Conservation (phyloP, 2,888 invertebrate genomes). For the Cinara cedri region DNA sequence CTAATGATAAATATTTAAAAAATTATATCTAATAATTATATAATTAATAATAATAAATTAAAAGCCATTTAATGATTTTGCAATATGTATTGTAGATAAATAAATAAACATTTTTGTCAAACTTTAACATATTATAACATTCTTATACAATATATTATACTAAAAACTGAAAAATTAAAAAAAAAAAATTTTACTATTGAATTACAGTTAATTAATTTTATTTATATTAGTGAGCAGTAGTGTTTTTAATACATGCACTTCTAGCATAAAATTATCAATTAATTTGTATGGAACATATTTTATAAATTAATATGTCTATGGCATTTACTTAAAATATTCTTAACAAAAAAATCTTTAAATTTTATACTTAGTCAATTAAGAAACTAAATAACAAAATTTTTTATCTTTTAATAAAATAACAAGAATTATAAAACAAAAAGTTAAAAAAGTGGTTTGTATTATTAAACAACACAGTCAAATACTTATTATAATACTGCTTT, state of each 20-base stretch:
- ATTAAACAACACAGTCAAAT: neutral
- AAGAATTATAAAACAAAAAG: neutral
- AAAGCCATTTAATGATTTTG: neutral
- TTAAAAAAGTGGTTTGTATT: neutral
- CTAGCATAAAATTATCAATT: neutral
- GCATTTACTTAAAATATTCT: neutral
- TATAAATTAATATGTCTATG: neutral
- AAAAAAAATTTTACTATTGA: neutral
- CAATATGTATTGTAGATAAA: neutral
- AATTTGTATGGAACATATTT: neutral
- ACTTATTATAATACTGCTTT: constrained; percentile 35
- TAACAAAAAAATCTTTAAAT: constrained; percentile 1
- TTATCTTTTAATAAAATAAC: constrained; percentile 20
- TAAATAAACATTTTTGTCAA: neutral
- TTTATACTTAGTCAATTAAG: constrained; percentile 33
- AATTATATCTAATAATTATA: constrained; percentile 13
- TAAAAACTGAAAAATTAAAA: constrained; percentile 11
- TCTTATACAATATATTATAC: too few relatives aligned
- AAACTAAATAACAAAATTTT: constrained; percentile 51
- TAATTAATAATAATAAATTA: constrained; percentile 12
- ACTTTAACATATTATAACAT: neutral
- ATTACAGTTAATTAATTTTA: neutral
- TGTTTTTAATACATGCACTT: neutral
- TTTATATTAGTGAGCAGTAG: neutral
- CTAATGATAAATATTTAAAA: constrained; percentile 17